Base-by-base conservation (phyloP, 2,797 vertebrate genomes). In the Acrocephalus scirpaceus region DNA sequence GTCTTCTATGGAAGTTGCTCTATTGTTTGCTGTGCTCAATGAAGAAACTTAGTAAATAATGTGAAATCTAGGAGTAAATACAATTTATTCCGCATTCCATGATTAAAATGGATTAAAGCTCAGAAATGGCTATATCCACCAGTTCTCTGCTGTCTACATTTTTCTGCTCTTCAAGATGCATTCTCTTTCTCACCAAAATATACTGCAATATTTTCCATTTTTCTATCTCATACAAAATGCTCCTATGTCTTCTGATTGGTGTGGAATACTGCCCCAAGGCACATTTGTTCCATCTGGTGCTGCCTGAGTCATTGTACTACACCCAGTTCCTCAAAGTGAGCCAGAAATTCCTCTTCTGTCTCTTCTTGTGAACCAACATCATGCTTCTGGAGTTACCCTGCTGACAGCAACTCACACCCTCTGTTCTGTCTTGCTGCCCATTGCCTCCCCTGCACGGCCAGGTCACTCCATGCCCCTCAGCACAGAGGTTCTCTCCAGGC, bases 371-470 rank as follows among this genome's bases (percentile, higher is more conserved):
- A 66, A 16, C 14, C 29, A 73, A 5, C 15, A 45, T 3, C 19
- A 9, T 19, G 20, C 5, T 50, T 54, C 57, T 86, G 54, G 38
- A 67, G 42, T 42, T 45, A 47, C 21, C 15, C 7, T 57, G 9
- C 7, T 11, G 13, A n/a, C 20, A 56, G 58, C 40, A 70, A 16
- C 9, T 72, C 1, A 0, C 26, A 30, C 8, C 6, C 4, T 53
- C 45, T 51, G 9, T 3, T 56, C 51, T 85, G 32, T 19, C 16
- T 16, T 45, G 38, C 25, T 79, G 36, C 44, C 57, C 23, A 3
- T 7, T 36, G 34, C 11, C 53, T 70, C 3, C 22, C 25, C 40
- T 19, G 40, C 7, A 2, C 0, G 0, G 13, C 25, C 5, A 0
- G 9, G 30, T 36, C 54, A 22, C 30, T 51, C 19, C 34, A 6